phyloP scores from a whole-genome alignment of 2,888 invertebrate genomes.

The Drosophila barbarae region DNA sequence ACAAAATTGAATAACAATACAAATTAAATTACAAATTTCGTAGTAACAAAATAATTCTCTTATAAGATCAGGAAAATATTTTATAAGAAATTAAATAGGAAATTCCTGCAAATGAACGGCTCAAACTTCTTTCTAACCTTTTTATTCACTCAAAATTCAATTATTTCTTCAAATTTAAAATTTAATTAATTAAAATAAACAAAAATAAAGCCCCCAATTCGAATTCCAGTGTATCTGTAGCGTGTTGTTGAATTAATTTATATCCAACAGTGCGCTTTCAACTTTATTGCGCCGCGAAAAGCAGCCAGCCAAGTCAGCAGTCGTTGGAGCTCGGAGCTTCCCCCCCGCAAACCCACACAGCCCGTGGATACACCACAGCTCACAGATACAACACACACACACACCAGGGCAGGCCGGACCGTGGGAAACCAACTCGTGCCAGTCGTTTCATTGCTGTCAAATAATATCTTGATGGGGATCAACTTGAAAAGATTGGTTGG shows the following conservation, averaged over 20 bases:
- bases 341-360: conserved; percentile 54
- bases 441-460: conserved; percentile 79
- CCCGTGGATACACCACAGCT: conserved; percentile 31
- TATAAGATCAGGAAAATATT: no score
- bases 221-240: conserved; percentile 45
- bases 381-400: conserved; percentile 40
- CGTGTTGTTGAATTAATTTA: conserved; percentile 79
- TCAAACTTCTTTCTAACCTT: no score
- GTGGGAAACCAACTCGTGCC: conserved; percentile 80
- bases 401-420: conserved; percentile 75
- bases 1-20: no score
- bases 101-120: no score
- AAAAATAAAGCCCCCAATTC: background rate
- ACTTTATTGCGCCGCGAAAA: conserved; percentile 75
- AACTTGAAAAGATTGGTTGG: conserved; percentile 76
- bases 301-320: conserved; percentile 57
- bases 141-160: background rate
- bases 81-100: no score
- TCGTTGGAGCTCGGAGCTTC: conserved; percentile 30
- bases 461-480: conserved; percentile 79
- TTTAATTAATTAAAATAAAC: no score
- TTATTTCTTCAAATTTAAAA: no score
- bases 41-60: no score
- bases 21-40: no score
- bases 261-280: conserved; percentile 77